Evolutionary conservation across 2,888 invertebrate genomes (phyloP), one percentile per base, ranked within the genome.

Genomic region (Nomada fabriciana): DNA sequence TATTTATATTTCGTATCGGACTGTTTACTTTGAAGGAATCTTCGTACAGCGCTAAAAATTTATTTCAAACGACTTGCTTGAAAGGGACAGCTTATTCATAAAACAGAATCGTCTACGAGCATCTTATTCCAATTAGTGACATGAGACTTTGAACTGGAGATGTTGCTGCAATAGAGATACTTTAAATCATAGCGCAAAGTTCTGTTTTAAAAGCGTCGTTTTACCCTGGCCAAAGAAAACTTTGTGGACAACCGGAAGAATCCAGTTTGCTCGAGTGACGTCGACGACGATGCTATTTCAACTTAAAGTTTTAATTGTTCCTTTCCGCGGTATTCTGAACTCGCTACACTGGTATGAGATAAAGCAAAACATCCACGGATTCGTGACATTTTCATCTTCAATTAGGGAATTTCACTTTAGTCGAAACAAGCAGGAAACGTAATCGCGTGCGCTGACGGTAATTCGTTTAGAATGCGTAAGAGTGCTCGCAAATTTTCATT

Each of bases 271-370:
- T 68, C 87, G 80, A 87, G 85, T 86, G 88, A 88, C 80, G 89
- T 82, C 69, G 82, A 73, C 86, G 80, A 60, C 76, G 81, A 78
- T 84, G 82, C 87, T 88, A 76, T 87, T 88, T 89, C 81, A 87
- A 82, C 86, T 80, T 71, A 83, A 88, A 88, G 86, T 88, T 88
- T 88, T 88, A 88, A 88, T 88, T 89, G 88, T 88, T 87, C 84
- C 87, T 76, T 81, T 75, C 84, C 83, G 83, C 61, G 84, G 84
- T 83, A 79, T 79, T 83, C 76, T 73, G 82, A 81, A 81, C 83
- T 83, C 77, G 76, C 75, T 74, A 77, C 80, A 78, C 74, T 76
- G 80, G 78, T 89, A 84, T 75, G 74, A 80, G 78, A 81, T 85
- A 84, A 89, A 87, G 87, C 80, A 84, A 84, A 74, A 75, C 74